Evolutionary conservation across 1,140 invertebrate genomes (phyloP).

Genomic region (Mercenaria mercenaria): DNA sequence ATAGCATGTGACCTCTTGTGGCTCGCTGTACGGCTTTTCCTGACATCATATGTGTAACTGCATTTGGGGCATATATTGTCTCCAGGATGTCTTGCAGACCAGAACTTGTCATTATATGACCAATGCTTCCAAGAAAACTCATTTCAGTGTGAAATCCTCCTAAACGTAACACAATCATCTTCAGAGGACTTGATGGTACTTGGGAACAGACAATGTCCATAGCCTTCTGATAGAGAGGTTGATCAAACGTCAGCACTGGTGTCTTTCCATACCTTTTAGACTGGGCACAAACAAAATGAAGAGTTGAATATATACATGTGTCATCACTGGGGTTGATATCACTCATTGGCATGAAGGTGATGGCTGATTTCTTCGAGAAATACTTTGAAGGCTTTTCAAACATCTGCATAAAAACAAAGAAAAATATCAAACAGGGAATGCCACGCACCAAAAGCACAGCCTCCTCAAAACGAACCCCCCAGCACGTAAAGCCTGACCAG

Average conservation of each 20-base stretch:
- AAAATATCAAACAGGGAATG: no score
- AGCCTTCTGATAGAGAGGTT: neutral
- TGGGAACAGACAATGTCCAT: neutral
- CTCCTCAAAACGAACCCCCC: no score
- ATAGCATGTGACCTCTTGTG: neutral
- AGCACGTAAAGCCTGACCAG: conserved; percentile 62
- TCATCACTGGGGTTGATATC: neutral
- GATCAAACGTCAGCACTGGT: neutral
- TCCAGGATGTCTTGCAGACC: conserved; percentile 67
- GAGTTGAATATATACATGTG: conserved; percentile 70
- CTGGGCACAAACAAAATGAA: conserved; percentile 66
- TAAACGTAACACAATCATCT: conserved; percentile 43
- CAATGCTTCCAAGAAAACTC: conserved; percentile 71
- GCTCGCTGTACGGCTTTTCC: conserved; percentile 81
- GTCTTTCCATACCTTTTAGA: neutral
- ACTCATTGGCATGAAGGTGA: conserved; percentile 75
- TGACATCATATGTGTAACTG: conserved; percentile 81
- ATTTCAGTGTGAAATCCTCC: conserved; percentile 68
- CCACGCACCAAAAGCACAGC: no score
- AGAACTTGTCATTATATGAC: conserved; percentile 51
- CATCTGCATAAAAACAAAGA: conserved; percentile 70
- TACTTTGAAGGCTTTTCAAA: neutral
- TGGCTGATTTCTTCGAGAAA: neutral
- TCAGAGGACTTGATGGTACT: neutral
- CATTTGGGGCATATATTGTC: conserved; percentile 28